Evolutionary conservation across 2,797 vertebrate genomes (phyloP).

Genomic region (Darevskia nairensis): DNA sequence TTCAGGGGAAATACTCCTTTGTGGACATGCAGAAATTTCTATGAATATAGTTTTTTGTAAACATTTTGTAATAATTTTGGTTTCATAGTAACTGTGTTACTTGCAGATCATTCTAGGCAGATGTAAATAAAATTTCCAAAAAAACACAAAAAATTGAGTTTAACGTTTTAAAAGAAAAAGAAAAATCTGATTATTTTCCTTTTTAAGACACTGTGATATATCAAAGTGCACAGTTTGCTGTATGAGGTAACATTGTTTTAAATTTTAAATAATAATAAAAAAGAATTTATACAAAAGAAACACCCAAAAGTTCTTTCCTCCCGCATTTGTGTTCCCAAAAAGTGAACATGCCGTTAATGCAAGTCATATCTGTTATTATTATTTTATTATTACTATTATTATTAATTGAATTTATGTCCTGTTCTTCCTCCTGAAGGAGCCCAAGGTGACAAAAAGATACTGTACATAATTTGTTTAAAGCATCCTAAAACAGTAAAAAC

Average conservation of each 20-base stretch:
- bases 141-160: constrained; percentile 77
- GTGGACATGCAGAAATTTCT: constrained; percentile 96
- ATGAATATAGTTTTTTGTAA: constrained; percentile 99
- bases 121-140: constrained; percentile 84
- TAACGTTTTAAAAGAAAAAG: constrained; percentile 73
- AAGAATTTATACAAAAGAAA: constrained; percentile 82
- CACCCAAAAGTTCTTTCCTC: background rate
- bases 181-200: constrained; percentile 90
- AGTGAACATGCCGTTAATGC: background rate
- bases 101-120: constrained; percentile 87
- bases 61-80: constrained; percentile 96
- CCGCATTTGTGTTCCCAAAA: background rate
- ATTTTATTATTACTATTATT: no score
- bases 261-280: constrained; percentile 97
- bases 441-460: no score
- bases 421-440: no score
- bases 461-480: no score
- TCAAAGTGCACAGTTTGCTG: constrained; percentile 99
- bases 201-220: constrained; percentile 99
- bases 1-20: constrained; percentile 90
- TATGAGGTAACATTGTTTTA: constrained; percentile 96
- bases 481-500: no score
- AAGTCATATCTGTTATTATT: no score
- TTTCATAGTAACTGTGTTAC: constrained; percentile 98
- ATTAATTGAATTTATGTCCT: no score